These are phyloP conservation scores for Tachyglossus aculeatus DNA, from an alignment of 2,797 vertebrate genomes.

Conservation along the genomic window DNA sequence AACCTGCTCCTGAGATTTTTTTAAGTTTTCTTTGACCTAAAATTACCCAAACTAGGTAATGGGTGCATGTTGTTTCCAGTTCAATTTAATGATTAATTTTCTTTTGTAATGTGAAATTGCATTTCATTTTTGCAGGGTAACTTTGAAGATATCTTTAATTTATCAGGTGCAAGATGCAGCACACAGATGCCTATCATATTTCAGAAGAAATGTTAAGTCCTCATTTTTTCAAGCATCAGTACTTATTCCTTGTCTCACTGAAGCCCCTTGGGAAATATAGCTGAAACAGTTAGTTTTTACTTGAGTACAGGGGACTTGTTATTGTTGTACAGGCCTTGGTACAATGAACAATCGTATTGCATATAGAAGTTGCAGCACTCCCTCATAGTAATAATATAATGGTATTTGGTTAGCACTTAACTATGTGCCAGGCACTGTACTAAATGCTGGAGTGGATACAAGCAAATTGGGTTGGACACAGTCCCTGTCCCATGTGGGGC, in stretches of 20 bases:
- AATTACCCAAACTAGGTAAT: not conserved
- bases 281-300: not conserved
- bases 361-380: too few relatives aligned
- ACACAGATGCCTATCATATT: conserved; percentile 11
- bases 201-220: not conserved
- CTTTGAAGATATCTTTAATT: conserved; percentile 5
- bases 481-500: too few relatives aligned
- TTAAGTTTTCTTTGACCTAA: not conserved
- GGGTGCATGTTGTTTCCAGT: not conserved
- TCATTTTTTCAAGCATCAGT: not conserved
- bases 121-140: conserved; percentile 20
- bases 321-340: not conserved
- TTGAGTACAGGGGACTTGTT: not conserved
- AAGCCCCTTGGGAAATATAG: conserved; percentile 30
- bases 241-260: not conserved
- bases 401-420: too few relatives aligned
- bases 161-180: not conserved
- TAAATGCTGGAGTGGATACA: too few relatives aligned
- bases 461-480: too few relatives aligned
- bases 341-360: too few relatives aligned
- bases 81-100: not conserved
- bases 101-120: not conserved
- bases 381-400: too few relatives aligned
- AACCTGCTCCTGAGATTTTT: too few relatives aligned
- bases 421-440: too few relatives aligned